These are phyloP conservation scores for Chionodraco myersi DNA, from an alignment of 2,113 vertebrate species.

Conservation along the genomic window DNA sequence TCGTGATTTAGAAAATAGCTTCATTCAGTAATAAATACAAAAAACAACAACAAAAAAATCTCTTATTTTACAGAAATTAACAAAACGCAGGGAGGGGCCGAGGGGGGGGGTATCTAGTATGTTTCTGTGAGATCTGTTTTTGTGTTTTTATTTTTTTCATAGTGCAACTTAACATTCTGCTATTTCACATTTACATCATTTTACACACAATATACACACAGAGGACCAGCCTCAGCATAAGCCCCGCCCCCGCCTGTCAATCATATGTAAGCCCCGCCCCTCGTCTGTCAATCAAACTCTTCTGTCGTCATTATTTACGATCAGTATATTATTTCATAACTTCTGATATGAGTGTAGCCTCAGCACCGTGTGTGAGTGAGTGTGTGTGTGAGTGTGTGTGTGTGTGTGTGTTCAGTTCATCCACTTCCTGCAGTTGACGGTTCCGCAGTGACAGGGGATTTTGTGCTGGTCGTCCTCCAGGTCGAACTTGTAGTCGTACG, in stretches of 20 bases:
- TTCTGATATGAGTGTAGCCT: conserved; percentile 40
- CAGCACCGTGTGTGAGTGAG: no score
- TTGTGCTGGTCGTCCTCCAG: conserved; percentile 99
- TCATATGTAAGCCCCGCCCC: conserved; percentile 33
- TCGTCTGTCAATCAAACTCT: conserved; percentile 63
- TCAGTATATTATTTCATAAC: conserved; percentile 4
- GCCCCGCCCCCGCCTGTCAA: conserved; percentile 78
- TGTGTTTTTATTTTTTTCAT: conserved; percentile 82
- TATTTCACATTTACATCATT: conserved; percentile 84
- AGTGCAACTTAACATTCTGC: conserved; percentile 98
- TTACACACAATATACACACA: conserved; percentile 75
- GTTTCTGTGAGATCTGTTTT: conserved; percentile 85
- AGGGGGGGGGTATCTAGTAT: conserved; percentile 94
- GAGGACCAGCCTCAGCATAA: conserved; percentile 95
- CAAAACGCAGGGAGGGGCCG: conserved; percentile 85
- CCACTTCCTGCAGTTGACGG: conserved; percentile 98
- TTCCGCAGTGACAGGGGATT: conserved; percentile 98
- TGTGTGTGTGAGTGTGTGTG: background rate
- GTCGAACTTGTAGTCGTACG: conserved; percentile 99
- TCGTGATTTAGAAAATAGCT: conserved; percentile 93
- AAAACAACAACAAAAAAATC: conserved; percentile 84
- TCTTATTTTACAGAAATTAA: conserved; percentile 99
- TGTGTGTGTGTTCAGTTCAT: conserved; percentile 89
- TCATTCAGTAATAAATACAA: conserved; percentile 99
- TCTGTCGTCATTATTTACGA: conserved; percentile 19